A percentile compares a stretch with the other conserved stretches of the same genome.
Conservation (phyloP, 2,888 invertebrate genomes). For the Ormyrus thymus region DNA sequence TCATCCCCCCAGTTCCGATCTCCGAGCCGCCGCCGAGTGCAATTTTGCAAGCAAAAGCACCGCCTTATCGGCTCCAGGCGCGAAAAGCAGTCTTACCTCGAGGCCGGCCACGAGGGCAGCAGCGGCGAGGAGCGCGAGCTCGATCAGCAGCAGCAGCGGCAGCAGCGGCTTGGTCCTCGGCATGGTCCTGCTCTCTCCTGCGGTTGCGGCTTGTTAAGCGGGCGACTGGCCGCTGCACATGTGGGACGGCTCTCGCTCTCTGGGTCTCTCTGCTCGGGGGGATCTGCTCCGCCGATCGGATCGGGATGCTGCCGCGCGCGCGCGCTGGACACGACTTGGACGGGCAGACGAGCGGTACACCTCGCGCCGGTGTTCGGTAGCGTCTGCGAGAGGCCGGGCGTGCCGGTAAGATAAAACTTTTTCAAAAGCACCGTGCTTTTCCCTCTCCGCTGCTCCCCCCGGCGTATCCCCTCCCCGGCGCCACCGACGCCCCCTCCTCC, state of each 20-base stretch:
- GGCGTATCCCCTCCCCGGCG: neutral
- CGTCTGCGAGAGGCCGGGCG: constrained; percentile 69
- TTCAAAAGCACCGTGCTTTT: constrained; percentile 66
- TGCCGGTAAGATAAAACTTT: constrained; percentile 74
- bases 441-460: constrained; percentile 47
- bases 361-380: constrained; percentile 73
- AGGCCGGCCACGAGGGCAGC: constrained; percentile 40
- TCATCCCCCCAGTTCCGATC: constrained; percentile 15
- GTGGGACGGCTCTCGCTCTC: neutral
- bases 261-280: too few species aligned
- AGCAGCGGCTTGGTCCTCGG: neutral
- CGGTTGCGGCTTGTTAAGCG: neutral
- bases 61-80: neutral
- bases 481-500: neutral
- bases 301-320: neutral
- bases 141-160: too few species aligned
- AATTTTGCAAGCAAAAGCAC: too few species aligned
- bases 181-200: neutral
- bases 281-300: too few species aligned
- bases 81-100: constrained; percentile 25
- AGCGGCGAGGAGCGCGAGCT: constrained; percentile 1
- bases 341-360: constrained; percentile 63
- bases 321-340: neutral
- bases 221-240: constrained; percentile 14
- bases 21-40: neutral